phyloP scores from a whole-genome alignment of 2,888 invertebrate species.

The Mythimna loreyi region DNA sequence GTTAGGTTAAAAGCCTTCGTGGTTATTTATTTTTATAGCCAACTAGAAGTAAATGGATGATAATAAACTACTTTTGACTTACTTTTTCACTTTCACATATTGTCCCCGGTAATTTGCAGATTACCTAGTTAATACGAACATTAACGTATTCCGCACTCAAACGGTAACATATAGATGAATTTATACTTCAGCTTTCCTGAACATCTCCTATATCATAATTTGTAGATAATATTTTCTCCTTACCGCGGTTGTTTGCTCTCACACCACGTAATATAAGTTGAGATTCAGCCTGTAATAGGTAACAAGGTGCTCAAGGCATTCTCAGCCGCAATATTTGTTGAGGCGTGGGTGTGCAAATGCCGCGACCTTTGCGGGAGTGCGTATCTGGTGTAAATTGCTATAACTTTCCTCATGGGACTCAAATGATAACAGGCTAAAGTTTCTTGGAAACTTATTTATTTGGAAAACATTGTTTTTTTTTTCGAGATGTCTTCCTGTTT shows the following conservation, averaged over 20 bases:
- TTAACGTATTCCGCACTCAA: too few relatives aligned
- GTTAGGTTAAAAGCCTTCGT: too few relatives aligned
- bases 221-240: slow-evolving; percentile 28
- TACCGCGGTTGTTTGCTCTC: slow-evolving; percentile 16
- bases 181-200: background rate
- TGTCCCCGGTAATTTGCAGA: too few relatives aligned
- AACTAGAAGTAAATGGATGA: too few relatives aligned
- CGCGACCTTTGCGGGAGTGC: slow-evolving; percentile 58
- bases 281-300: slow-evolving; percentile 46
- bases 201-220: background rate
- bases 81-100: too few relatives aligned
- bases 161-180: background rate
- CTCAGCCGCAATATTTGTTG: slow-evolving; percentile 59
- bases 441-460: slow-evolving; percentile 41
- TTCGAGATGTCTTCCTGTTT: too few relatives aligned
- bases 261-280: slow-evolving; percentile 24
- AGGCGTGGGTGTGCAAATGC: slow-evolving; percentile 62
- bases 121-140: too few relatives aligned
- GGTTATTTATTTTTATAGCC: too few relatives aligned
- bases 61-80: too few relatives aligned
- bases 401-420: slow-evolving; percentile 65
- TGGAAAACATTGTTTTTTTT: slow-evolving; percentile 2
- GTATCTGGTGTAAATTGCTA: slow-evolving; percentile 71
- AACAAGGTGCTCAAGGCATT: slow-evolving; percentile 51
- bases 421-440: slow-evolving; percentile 59